Evolutionary conservation across 2,888 invertebrate species (phyloP), one percentile per base, ranked within the genome.

Genomic region (Malacosoma neustria): DNA sequence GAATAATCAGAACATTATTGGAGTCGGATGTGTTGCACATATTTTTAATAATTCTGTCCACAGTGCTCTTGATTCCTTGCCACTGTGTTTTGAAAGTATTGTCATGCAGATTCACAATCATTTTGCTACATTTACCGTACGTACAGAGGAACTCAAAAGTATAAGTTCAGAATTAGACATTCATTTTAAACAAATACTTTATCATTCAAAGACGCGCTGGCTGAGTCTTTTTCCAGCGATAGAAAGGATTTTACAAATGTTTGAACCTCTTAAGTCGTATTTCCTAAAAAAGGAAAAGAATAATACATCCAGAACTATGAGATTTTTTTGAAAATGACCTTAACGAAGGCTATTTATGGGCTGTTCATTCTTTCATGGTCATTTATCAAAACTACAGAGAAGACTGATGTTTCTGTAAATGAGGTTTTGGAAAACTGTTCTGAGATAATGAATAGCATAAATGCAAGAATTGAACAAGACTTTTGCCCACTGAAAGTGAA

Each of bases 401-500:
- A n/a, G n/a, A n/a, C 35, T 38, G 32, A 38, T 34, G 31, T 38
- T 38, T 38, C 38, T 13, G 35, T 38, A 30, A 38, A 38, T 38
- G 32, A 38, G 22, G 35, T 38, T 35, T 35, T 34, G 31, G 38
- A 38, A 31, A 34, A 38, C 35, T 38, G 38, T 38, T 38, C 35
- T 34, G 35, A 34, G 32, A 38, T 38, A 34, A 31, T 38, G 14
- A 35, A 38, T 31, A 38, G 35, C 35, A 38, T 35, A 35, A 35
- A 38, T 32, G 38, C 34, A 31, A 38, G 32, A 14, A 35, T 35
- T 31, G 35, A 38, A 31, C 38, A 38, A 38, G 13, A 38, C 32
- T 38, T 35, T 38, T 35, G 38, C 34, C 38, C 38, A 35, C 31
- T 35, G 38, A 38, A 38, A 38, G 38, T 30, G 30, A 29, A 22